phyloP scores from a whole-genome alignment of 1,140 invertebrate genomes.

The Himalopsyche phryganea region DNA sequence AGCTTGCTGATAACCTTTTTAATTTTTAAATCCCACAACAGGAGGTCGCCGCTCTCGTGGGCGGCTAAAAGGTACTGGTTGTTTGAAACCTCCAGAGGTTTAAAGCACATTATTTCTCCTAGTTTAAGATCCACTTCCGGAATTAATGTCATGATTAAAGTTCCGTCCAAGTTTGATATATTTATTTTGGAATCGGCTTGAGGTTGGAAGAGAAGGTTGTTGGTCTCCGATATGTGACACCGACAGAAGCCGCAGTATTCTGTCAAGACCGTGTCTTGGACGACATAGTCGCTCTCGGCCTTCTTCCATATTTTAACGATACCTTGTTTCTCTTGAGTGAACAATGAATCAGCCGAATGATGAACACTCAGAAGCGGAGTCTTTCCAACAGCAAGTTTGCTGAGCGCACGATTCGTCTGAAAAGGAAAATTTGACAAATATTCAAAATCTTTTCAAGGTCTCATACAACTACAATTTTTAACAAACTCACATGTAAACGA shows the following conservation, averaged over 20 bases:
- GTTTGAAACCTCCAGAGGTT: conserved; percentile 54
- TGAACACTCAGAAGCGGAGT: conserved; percentile 56
- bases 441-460: too few relatives aligned
- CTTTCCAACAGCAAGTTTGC: conserved; percentile 56
- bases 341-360: conserved; percentile 53
- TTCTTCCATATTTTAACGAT: conserved; percentile 62
- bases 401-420: conserved; percentile 59
- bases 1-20: conserved; percentile 55
- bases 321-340: conserved; percentile 69
- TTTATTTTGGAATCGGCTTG: conserved; percentile 61
- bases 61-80: conserved; percentile 56
- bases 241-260: conserved; percentile 66
- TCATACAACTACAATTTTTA: too few relatives aligned
- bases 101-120: conserved; percentile 64
- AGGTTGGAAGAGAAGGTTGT: conserved; percentile 59
- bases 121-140: conserved; percentile 41
- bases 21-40: conserved; percentile 64
- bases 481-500: too few relatives aligned
- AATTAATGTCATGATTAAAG: conserved; percentile 48
- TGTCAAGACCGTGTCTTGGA: conserved; percentile 53
- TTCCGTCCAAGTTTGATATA: conserved; percentile 56
- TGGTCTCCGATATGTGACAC: conserved; percentile 57
- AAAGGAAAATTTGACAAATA: conserved; percentile 37
- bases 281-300: conserved; percentile 57
- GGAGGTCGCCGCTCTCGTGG: conserved; percentile 64